A percentile compares a stretch with the other conserved stretches of the same genome.
Conservation (phyloP, 2,797 vertebrate species). For the Lateolabrax maculatus region DNA sequence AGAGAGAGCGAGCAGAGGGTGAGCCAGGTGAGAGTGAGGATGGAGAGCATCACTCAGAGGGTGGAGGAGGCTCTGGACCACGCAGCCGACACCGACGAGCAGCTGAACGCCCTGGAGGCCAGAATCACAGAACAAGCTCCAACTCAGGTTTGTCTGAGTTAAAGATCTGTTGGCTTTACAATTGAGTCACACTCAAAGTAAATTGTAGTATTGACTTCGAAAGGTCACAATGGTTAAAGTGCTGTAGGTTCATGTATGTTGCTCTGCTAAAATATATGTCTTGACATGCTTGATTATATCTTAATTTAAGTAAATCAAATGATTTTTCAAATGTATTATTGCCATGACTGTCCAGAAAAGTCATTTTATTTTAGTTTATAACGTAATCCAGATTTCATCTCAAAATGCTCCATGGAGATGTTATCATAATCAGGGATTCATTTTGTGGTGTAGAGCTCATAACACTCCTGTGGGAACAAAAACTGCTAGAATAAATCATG, state of each 20-base stretch:
- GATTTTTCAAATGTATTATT: not conserved
- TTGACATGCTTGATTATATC: not conserved
- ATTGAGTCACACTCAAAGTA: not conserved
- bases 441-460: not conserved
- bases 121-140: slow-evolving; percentile 29
- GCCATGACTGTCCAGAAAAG: not conserved
- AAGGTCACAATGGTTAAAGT: not conserved
- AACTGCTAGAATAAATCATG: slow-evolving; percentile 8
- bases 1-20: slow-evolving; percentile 73
- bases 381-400: not conserved
- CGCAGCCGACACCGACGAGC: slow-evolving; percentile 57
- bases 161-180: not conserved
- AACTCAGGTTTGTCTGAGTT: slow-evolving; percentile 60
- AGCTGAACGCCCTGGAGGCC: slow-evolving; percentile 66
- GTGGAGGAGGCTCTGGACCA: slow-evolving; percentile 76
- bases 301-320: slow-evolving; percentile 1
- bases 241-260: not conserved
- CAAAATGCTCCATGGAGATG: not conserved
- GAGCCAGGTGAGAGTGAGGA: slow-evolving; percentile 65
- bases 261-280: not conserved
- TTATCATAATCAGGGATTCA: not conserved
- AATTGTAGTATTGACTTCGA: not conserved
- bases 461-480: not conserved
- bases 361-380: not conserved
- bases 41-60: slow-evolving; percentile 73